Evolutionary conservation across 2,113 vertebrate genomes (phyloP).

Genomic region (Tyrannus savana): DNA sequence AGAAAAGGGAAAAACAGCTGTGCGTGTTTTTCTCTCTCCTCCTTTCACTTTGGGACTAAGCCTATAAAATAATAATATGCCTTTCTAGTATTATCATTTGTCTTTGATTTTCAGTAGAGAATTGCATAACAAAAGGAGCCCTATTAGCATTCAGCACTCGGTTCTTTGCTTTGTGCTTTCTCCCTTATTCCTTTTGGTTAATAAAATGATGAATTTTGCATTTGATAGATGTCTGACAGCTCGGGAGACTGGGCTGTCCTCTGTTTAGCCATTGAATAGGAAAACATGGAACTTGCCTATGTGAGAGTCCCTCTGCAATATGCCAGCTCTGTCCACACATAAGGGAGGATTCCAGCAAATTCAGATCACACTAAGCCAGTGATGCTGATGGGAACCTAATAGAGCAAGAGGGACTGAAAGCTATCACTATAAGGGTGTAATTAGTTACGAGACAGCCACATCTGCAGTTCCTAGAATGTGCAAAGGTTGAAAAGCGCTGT

Average conservation of each 20-base stretch:
- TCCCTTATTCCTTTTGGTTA: background rate
- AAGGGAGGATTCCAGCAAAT: background rate
- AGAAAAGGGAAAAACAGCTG: slow-evolving; percentile 26
- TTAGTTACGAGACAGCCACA: background rate
- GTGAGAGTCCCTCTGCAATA: background rate
- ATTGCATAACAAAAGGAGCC: background rate
- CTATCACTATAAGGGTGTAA: background rate
- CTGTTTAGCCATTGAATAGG: background rate
- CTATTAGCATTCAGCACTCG: slow-evolving; percentile 21
- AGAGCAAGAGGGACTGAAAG: background rate
- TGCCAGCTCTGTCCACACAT: background rate
- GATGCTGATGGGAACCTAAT: background rate
- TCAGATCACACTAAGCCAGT: background rate
- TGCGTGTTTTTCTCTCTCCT: background rate
- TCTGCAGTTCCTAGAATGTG: background rate
- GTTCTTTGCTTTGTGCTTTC: slow-evolving; percentile 3
- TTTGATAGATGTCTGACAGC: background rate
- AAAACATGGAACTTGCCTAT: background rate
- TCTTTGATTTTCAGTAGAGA: slow-evolving; percentile 48
- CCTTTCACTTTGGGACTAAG: background rate
- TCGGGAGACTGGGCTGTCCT: background rate
- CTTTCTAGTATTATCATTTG: slow-evolving; percentile 30
- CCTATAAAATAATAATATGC: slow-evolving; percentile 46
- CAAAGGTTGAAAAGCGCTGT: background rate
- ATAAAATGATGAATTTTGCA: slow-evolving; percentile 18